Evolutionary conservation across 2,888 invertebrate species (phyloP).

Genomic region (Omphaloscelis lunosa): DNA sequence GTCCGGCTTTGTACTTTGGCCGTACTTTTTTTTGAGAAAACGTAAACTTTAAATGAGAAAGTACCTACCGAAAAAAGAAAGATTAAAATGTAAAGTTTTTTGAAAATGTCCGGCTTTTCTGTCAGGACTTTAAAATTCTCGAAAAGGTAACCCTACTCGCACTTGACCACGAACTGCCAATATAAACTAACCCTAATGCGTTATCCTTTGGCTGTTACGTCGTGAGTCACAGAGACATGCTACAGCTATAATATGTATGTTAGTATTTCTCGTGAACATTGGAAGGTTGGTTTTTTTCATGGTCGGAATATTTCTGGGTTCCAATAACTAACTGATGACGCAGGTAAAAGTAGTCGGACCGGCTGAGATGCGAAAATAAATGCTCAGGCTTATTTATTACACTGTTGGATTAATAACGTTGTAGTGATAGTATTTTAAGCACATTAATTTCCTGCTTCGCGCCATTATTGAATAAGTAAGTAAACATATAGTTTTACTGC

Average conservation of each 20-base stretch:
- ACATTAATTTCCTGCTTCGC: background rate
- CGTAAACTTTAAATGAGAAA: background rate
- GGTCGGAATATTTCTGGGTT: slow-evolving; percentile 64
- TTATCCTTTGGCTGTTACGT: slow-evolving; percentile 61
- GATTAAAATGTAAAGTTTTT: background rate
- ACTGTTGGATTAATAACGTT: background rate
- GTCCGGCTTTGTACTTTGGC: background rate
- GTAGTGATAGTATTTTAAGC: background rate
- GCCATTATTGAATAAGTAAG: background rate
- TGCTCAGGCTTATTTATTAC: slow-evolving; percentile 7
- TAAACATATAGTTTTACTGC: background rate
- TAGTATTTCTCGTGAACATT: slow-evolving; percentile 24
- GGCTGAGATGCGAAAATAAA: slow-evolving; percentile 7
- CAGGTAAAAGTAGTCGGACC: slow-evolving; percentile 37
- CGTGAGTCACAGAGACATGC: slow-evolving; percentile 52
- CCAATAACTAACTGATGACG: slow-evolving; percentile 48
- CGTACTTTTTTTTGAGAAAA: too few species aligned
- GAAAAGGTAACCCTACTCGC: background rate
- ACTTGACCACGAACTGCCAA: slow-evolving; percentile 1
- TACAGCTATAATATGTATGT: background rate
- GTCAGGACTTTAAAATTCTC: background rate
- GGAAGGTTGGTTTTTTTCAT: slow-evolving; percentile 61
- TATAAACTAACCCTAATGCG: slow-evolving; percentile 18
- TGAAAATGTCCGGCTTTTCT: background rate
- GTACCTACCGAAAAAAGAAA: background rate